Evolutionary conservation across 2,888 invertebrate species (phyloP).

Genomic region (Choristoneura rosaceana): DNA sequence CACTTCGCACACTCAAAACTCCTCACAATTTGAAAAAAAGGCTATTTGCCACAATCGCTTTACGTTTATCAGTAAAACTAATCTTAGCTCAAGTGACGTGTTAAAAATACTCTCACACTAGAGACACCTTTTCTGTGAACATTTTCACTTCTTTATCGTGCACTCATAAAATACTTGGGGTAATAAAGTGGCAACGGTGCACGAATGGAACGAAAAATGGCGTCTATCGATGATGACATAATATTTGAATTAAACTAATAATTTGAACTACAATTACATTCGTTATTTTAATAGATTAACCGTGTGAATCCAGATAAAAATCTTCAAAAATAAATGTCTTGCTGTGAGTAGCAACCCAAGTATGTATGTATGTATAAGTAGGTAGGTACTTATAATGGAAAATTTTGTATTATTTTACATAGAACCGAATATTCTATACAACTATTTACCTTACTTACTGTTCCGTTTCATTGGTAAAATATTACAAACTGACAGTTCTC

Average conservation of each 20-base stretch:
- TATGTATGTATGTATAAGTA: too few species aligned
- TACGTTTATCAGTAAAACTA: conserved; percentile 32
- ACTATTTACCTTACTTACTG: too few species aligned
- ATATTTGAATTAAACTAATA: not conserved
- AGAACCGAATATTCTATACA: too few species aligned
- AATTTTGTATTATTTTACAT: too few species aligned
- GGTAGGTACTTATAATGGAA: too few species aligned
- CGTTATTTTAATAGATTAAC: too few species aligned
- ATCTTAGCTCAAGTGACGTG: conserved; percentile 49
- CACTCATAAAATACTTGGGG: conserved; percentile 37
- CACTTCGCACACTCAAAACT: conserved; percentile 7
- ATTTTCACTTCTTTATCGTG: conserved; percentile 68
- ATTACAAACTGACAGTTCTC: too few species aligned
- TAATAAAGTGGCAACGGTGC: conserved; percentile 24
- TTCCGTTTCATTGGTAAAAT: too few species aligned
- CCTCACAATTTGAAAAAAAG: conserved; percentile 18
- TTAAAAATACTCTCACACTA: conserved; percentile 58
- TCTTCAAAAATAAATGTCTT: too few species aligned
- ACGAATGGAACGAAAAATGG: conserved; percentile 4
- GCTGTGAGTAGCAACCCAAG: too few species aligned
- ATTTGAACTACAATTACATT: too few species aligned
- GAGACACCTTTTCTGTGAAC: conserved; percentile 72
- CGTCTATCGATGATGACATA: not conserved
- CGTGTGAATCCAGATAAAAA: too few species aligned
- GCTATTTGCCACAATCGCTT: conserved; percentile 24